Evolutionary conservation across 1,140 invertebrate genomes (phyloP), one percentile per base, ranked within the genome.

Genomic region (Gryon sp.): DNA sequence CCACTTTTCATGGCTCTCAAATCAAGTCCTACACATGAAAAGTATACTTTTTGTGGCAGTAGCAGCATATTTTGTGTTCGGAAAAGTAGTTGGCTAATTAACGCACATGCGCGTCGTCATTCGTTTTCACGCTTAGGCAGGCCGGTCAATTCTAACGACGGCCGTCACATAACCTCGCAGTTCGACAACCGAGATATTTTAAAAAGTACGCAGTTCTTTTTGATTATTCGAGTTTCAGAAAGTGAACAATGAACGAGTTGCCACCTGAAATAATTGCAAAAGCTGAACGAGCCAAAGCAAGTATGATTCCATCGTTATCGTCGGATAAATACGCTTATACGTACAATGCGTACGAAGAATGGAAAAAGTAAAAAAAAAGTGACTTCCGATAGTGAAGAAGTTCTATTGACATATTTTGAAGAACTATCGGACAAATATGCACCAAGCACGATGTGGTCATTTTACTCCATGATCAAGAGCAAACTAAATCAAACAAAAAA

Each of bases 351-450:
- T 46, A 34, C 11, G 0, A 43, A 7, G 4, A 3, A 4, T 62
- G 41, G 57, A 36, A 63, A 38, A 32, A 16, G 4, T n/a, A 6
- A 48, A 5, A 20, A 12, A 5, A 36, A 38, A 1, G 6, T 50
- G 26, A 46, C 40, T 4, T 53, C 46, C 6, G 52, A 52, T 55
- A 20, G 6, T 3, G 48, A 66, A 11, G 1, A 32, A 9, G 26
- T 55, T 24, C 19, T 53, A 9, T 16, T 66, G 0, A 50, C 48
- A 9, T 66, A 66, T 55, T 66, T 66, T 28, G 62, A 66, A 9
- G 1, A 4, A 0, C 2, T 55, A 4, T 36, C 48, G 2, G 14
- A 45, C 7, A 66, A 66, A 55, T 66, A 66, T 15, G n/a, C 20
- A 7, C 46, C 36, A 18, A 63, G 1, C n/a, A 50, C 59, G 6